Evolutionary conservation across 2,797 vertebrate species (phyloP), one percentile per base, ranked within the genome.

Genomic region (Falco cherrug): DNA sequence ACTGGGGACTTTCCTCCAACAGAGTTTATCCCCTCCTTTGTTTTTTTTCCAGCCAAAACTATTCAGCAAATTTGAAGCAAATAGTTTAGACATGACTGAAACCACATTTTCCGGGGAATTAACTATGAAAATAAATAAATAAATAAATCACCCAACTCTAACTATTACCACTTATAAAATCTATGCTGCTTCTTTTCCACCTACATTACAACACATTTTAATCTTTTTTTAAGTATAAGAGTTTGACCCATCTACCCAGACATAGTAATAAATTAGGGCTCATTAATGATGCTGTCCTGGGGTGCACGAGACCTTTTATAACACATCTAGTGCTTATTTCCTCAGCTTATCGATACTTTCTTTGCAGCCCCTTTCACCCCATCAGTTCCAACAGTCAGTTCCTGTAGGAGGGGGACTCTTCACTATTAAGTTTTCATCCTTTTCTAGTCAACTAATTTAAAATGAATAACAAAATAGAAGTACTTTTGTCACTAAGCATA

Each of bases 11-110:
- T 93, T 81, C 48, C 45, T 95, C 64, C 57, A 86, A 61, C 25
- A 68, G 39, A 89, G 25, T 70, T 95, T 87, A 94, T 95, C 71
- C 61, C 35, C 26, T 74, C 83, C 31, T 86, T 89, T 89, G 37
- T 9, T 84, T 78, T 80, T 65, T 86, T 81, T 13, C 45, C 53
- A 90, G 90, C 45, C 69, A 81, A 84, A 93, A 91, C 83, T 86
- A 76, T 91, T 95, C 83, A 91, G 76, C 90, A 86, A 88, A 92
- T 95, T 88, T 75, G 85, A 95, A 88, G 90, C 65, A 81, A 88
- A 97, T 91, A 90, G 63, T 96, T 96, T 73, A 94, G 70, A 90
- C 85, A 82, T 94, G 88, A 94, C 80, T 73, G 77, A 90, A 96
- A 84, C 54, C 61, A 79, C 65, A 90, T 96, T 96, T 94, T 78